phyloP scores from a whole-genome alignment of 2,113 vertebrate species.

The Neomonachus schauinslandi region DNA sequence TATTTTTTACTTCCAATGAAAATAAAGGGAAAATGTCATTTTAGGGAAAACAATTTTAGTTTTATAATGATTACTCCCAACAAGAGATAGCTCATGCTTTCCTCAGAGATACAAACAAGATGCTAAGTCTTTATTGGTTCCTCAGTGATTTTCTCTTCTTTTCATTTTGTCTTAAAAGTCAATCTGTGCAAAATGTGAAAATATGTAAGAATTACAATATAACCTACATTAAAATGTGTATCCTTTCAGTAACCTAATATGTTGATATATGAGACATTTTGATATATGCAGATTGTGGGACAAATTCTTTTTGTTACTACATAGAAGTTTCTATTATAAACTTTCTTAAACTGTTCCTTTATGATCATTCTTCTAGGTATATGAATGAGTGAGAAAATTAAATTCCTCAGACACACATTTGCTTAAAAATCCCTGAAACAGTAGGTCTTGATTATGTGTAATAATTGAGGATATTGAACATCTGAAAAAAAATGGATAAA shows the following conservation, averaged over 20 bases:
- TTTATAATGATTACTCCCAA: neutral
- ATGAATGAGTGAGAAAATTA: neutral
- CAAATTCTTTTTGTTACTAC: neutral
- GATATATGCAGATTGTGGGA: neutral
- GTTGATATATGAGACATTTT: neutral
- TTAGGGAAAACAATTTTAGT: conserved; percentile 20
- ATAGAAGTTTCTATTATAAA: neutral
- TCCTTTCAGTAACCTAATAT: neutral
- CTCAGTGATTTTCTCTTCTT: neutral
- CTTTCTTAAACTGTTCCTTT: neutral
- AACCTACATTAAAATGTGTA: neutral
- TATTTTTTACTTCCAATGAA: neutral
- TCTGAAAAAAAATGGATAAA: neutral
- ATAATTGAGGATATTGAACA: neutral
- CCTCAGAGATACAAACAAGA: neutral
- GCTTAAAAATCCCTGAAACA: neutral
- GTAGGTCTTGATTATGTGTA: neutral
- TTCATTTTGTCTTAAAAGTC: neutral
- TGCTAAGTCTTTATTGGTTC: neutral
- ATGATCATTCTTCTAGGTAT: neutral
- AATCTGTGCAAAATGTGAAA: neutral
- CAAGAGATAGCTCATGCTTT: neutral
- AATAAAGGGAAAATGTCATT: neutral
- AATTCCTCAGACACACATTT: neutral
- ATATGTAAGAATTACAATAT: neutral